phyloP scores from a whole-genome alignment of 2,888 invertebrate species.

The Gastrophysa polygoni region DNA sequence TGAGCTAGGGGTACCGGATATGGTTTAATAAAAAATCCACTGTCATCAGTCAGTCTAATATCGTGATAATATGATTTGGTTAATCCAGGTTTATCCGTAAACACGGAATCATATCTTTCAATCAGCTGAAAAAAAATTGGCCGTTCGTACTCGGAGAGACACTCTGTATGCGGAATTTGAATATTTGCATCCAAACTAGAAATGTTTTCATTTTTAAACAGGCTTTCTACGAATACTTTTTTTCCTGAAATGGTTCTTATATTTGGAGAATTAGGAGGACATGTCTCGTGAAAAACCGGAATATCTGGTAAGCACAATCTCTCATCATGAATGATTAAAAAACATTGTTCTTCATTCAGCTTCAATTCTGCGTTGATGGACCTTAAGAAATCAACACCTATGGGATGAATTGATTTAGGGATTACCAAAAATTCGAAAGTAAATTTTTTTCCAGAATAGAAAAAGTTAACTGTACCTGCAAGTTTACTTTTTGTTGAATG shows the following conservation, averaged over 20 bases:
- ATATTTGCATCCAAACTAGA: too few relatives aligned
- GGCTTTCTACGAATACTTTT: background rate
- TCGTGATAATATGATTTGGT: constrained; percentile 32
- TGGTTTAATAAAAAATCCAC: constrained; percentile 22
- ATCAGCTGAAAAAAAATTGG: background rate
- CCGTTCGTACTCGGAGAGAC: background rate
- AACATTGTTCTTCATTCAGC: background rate
- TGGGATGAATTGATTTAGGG: background rate
- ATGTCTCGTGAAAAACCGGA: background rate
- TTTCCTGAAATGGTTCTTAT: background rate
- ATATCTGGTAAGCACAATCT: background rate
- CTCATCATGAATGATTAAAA: background rate
- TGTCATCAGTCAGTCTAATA: constrained; percentile 27
- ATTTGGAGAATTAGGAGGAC: background rate
- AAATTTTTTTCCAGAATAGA: too few relatives aligned
- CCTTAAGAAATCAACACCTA: background rate
- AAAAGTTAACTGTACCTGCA: too few relatives aligned
- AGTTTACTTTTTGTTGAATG: background rate
- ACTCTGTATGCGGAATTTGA: background rate
- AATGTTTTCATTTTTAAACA: background rate
- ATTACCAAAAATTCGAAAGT: background rate
- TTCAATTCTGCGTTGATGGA: background rate
- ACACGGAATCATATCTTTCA: background rate
- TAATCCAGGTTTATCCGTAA: constrained; percentile 16
- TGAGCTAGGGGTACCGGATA: too few relatives aligned